Base-by-base conservation (phyloP, 2,113 vertebrate species). In the Brienomyrus brachyistius region DNA sequence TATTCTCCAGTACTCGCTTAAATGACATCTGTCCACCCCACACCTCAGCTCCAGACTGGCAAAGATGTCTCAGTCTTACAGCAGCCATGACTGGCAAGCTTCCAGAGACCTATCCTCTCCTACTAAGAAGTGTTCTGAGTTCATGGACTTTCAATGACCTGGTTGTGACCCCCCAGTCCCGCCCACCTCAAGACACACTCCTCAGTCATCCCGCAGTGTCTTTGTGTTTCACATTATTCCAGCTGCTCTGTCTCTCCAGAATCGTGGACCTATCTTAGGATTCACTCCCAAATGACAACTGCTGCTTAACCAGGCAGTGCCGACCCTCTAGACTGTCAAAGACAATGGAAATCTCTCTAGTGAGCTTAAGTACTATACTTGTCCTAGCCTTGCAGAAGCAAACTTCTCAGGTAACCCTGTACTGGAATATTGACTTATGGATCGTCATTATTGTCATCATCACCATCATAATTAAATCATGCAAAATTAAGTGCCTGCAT, bases 91-190 rank as follows among this genome's bases (percentile, higher is more conserved):
- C 70, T 51, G 88, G 70, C 31, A 70, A 27, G 27, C 50, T 54
- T 77, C 50, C 74, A 89, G 88, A 40, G 35, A 19, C 52, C 88
- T 83, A 82, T 45, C 54, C 21, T 40, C 23, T 31, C 80, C 43
- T 35, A 52, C 83, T n/a, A 94, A 92, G 94, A 95, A 91, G 92
- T 94, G 82, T 92, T 92, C 93, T 89, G 92, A 91, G 95, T 96
- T 95, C 94, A 93, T 97, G 97, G 97, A 97, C 98, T 98, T 94
- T 96, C 88, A 91, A 91, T 98, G 97, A 98, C 97, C 98, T 92
- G 93, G 90, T 93, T 84, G 54, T 96, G 97, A 98, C 97, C 97
- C 92, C 35, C 31, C 94, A 7, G 85, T 95, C 96, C 92, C 94
- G 95, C 95, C 93, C 94, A 95, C 94, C 95, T 96, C 95, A 97